phyloP scores from a whole-genome alignment of 2,797 vertebrate genomes.

The Chiropotes sagulatus region DNA sequence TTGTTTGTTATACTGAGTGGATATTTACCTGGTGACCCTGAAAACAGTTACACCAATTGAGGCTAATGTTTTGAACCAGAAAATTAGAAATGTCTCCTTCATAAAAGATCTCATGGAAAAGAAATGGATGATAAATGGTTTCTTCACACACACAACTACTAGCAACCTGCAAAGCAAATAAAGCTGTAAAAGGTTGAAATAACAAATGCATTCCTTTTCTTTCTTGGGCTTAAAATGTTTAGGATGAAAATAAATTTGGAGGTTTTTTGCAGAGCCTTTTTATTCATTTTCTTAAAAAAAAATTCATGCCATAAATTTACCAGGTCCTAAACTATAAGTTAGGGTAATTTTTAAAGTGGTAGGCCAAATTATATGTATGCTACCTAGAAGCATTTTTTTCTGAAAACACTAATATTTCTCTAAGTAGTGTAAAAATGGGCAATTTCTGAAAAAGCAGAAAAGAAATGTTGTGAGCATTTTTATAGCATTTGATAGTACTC shows the following conservation, averaged over 20 bases:
- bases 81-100: slow-evolving; percentile 61
- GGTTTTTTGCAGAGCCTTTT: slow-evolving; percentile 36
- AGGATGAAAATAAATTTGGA: slow-evolving; percentile 63
- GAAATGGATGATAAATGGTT: slow-evolving; percentile 58
- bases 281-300: not conserved
- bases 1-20: slow-evolving; percentile 3
- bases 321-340: slow-evolving; percentile 16
- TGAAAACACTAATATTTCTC: slow-evolving; percentile 46
- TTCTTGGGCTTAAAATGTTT: slow-evolving; percentile 44
- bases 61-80: slow-evolving; percentile 60
- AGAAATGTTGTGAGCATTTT: slow-evolving; percentile 28
- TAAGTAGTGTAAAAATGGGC: slow-evolving; percentile 56
- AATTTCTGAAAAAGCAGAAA: slow-evolving; percentile 55
- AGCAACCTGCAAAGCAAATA: slow-evolving; percentile 60
- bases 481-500: slow-evolving; percentile 10
- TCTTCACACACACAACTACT: slow-evolving; percentile 42
- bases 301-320: slow-evolving; percentile 29
- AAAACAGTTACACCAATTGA: slow-evolving; percentile 58
- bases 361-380: slow-evolving; percentile 44
- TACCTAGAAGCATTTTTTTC: slow-evolving; percentile 42
- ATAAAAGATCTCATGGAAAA: slow-evolving; percentile 13
- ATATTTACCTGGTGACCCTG: slow-evolving; percentile 58
- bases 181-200: slow-evolving; percentile 56
- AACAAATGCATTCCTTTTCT: slow-evolving; percentile 24
- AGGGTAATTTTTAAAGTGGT: slow-evolving; percentile 53